Evolutionary conservation across 2,888 invertebrate species (phyloP).

Genomic region (Diarsia brunnea): DNA sequence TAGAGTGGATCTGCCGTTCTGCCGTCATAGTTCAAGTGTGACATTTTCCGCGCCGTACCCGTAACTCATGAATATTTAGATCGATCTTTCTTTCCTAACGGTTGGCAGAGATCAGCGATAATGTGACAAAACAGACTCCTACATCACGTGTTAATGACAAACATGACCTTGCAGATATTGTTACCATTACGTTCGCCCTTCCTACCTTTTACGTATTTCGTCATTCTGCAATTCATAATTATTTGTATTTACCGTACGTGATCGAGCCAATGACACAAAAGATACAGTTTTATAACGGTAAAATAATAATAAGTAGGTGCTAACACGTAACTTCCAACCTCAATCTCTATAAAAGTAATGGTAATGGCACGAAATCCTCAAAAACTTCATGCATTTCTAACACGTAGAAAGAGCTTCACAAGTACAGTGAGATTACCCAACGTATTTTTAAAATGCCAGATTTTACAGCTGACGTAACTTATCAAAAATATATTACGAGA

Average conservation of each 20-base stretch:
- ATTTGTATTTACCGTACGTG: conserved; percentile 44
- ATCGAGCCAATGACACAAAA: conserved; percentile 17
- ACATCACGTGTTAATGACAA: conserved; percentile 49
- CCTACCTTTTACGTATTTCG: conserved; percentile 52
- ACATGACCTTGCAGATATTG: conserved; percentile 54
- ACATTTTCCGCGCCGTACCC: conserved; percentile 16
- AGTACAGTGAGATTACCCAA: conserved; percentile 26
- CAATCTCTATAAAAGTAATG: conserved; percentile 31
- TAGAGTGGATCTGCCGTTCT: background rate
- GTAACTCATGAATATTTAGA: conserved; percentile 41
- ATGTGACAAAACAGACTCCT: conserved; percentile 45
- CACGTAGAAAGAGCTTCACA: conserved; percentile 34
- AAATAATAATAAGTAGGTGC: background rate
- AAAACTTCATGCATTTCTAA: conserved; percentile 57
- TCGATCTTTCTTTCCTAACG: conserved; percentile 34
- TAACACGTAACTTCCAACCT: background rate
- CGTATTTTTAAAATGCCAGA: conserved; percentile 43
- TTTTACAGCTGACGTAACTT: conserved; percentile 33
- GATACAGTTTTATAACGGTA: conserved; percentile 12
- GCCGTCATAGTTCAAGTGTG: conserved; percentile 31
- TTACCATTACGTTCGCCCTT: conserved; percentile 42
- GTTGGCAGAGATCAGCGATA: conserved; percentile 37
- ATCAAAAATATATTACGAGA: conserved; percentile 52
- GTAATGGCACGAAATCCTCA: conserved; percentile 22
- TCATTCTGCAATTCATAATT: conserved; percentile 26